Base-by-base conservation (phyloP, 2,113 vertebrate species). In the Phalacrocorax aristotelis region DNA sequence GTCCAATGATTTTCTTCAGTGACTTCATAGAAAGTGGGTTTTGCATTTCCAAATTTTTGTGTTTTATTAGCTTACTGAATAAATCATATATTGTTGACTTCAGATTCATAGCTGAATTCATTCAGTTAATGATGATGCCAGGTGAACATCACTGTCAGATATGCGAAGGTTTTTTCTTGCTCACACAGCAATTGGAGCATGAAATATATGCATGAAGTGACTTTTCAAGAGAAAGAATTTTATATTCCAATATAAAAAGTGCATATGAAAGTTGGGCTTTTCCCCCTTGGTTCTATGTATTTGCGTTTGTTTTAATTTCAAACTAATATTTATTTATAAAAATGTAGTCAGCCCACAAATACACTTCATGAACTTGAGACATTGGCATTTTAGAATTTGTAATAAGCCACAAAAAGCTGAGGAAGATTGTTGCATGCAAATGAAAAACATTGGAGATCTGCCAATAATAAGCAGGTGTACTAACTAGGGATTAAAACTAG, bases 81-180 rank as follows among this genome's bases (percentile, higher is more conserved):
- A 55, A 70, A 74, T 86, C 58, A 42, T 79, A 15, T 34, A 60
- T 87, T 93, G 91, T 3, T 68, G 72, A 65, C 29, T 74, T 81
- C 30, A 75, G 57, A 51, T 87, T 88, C 77, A 40, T 42, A 87
- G 89, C 87, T 84, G 91, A 89, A 34, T 44, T 91, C 38, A 7
- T 85, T 58, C 74, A 38, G 34, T 75, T 93, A 83, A 80, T 87
- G 88, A 65, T 91, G 95, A 65, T 89, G 64, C 83, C 94, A 93
- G 96, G 90, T 95, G 96, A 92, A 51, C 48, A 89, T 72, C 90
- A 46, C 93, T 92, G 86, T 94, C 87, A 87, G 74, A 64, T 65
- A 54, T 1, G 7, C 51, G 52, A 76, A 80, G n/a, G 44, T 72
- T 90, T 85, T 77, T 52, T 81, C 74, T 75, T 68, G 60, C 64